phyloP scores from a whole-genome alignment of 2,113 vertebrate genomes.

The Siphamia tubifer region DNA sequence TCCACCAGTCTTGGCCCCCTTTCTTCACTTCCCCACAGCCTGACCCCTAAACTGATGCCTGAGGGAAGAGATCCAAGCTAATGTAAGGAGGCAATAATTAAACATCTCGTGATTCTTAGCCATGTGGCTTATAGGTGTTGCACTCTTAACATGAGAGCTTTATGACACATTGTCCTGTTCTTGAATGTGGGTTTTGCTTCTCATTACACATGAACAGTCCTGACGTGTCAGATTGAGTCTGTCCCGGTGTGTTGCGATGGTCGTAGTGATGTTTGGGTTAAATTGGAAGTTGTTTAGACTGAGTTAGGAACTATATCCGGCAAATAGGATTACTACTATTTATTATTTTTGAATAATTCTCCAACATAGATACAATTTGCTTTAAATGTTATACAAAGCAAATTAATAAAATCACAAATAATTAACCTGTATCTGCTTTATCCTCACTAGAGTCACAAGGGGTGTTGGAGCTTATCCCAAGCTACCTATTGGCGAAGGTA shows the following conservation, averaged over 20 bases:
- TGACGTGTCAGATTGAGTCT: slow-evolving; percentile 50
- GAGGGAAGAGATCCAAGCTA: slow-evolving; percentile 54
- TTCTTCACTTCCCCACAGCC: neutral
- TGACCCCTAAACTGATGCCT: slow-evolving; percentile 42
- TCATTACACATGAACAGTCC: slow-evolving; percentile 58
- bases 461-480: too few species aligned
- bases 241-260: slow-evolving; percentile 18
- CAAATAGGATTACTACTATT: neutral
- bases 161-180: slow-evolving; percentile 73
- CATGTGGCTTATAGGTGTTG: slow-evolving; percentile 71
- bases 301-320: too few species aligned
- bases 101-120: slow-evolving; percentile 58
- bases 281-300: slow-evolving; percentile 4
- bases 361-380: too few species aligned
- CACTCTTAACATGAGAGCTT: slow-evolving; percentile 62
- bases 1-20: slow-evolving; percentile 11
- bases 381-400: too few species aligned
- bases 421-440: too few species aligned
- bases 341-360: too few species aligned
- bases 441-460: too few species aligned
- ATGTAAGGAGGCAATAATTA: slow-evolving; percentile 78
- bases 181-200: slow-evolving; percentile 44
- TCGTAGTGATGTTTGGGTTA: slow-evolving; percentile 17
- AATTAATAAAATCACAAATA: too few species aligned
- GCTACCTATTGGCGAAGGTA: too few species aligned